Evolutionary conservation across 2,797 vertebrate species (phyloP), one percentile per base, ranked within the genome.

Genomic region (Remorina albescens): DNA sequence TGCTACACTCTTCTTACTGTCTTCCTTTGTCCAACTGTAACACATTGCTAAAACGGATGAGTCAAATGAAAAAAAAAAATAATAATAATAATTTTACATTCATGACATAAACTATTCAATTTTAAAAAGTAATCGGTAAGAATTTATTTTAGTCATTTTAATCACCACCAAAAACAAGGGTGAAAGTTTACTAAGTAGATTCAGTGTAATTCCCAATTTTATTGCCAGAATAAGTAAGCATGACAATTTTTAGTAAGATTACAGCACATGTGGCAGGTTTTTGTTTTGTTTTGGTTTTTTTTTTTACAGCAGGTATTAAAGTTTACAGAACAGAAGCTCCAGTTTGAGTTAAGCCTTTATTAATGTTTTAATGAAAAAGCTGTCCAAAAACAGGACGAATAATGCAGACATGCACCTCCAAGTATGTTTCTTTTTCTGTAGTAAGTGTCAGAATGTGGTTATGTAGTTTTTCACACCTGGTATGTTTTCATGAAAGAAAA

Each of bases 1-100:
- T 67, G 77, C 67, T 78, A 44, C 68, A 71, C 79, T 88, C 54
- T 64, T 79, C 37, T 70, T 49, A 44, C 32, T 63, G 67, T 66
- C 36, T 71, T 42, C 30, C 82, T 76, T 75, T 68, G 34, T 71
- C 21, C 8, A 21, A 13, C 51, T 26, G 11, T 32, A 25, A 12
- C 49, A 56, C 53, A 25, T 23, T 25, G 51, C 34, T 58, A 2
- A 34, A 50, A 15, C 36, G 1, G 63, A 42, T 18, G 36, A 57
- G 19, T 37, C 6, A 16, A 74, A 53, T 32, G 13, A 28, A 32
- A 51, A 4, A 3, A 37, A 30, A 2, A 25, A 26, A 56, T n/a
- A 68, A 6, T 13, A 8, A 6, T 11, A 0, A 42, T 42, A 76
- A 18, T 18, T 16, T n/a, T n/a, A 5, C 30, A 25, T 23, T 3